phyloP scores from a whole-genome alignment of 2,797 vertebrate species.

The Sebastiscus albofasciatus region DNA sequence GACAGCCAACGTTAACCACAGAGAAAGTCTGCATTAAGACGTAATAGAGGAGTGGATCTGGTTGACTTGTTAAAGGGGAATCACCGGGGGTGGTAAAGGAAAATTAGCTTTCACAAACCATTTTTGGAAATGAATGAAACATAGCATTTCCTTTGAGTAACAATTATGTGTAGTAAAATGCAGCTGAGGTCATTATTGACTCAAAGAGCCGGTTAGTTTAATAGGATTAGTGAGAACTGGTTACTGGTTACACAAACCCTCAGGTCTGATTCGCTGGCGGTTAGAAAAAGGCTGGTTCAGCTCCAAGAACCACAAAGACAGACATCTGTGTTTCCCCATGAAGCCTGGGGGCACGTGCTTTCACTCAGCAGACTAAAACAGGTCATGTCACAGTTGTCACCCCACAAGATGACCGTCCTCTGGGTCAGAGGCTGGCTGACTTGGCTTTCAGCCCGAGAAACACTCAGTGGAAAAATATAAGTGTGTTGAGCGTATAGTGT shows the following conservation, averaged over 20 bases:
- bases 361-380: background rate
- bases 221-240: background rate
- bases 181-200: background rate
- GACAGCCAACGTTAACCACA: background rate
- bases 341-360: background rate
- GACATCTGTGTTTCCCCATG: conserved; percentile 36
- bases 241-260: conserved; percentile 8
- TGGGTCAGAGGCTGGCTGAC: background rate
- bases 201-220: background rate
- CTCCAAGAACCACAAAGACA: conserved; percentile 29
- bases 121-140: background rate
- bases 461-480: background rate
- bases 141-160: background rate
- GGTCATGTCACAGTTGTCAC: background rate
- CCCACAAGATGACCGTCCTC: background rate
- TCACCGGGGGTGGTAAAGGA: background rate
- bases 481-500: background rate
- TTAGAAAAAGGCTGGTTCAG: background rate
- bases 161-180: background rate
- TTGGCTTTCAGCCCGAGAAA: background rate
- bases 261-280: background rate
- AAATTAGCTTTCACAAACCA: background rate
- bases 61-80: background rate
- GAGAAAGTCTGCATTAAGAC: conserved; percentile 5
- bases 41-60: background rate